Conservation (phyloP, 92 coral and sea anemone species). For the Siderastrea radians region DNA sequence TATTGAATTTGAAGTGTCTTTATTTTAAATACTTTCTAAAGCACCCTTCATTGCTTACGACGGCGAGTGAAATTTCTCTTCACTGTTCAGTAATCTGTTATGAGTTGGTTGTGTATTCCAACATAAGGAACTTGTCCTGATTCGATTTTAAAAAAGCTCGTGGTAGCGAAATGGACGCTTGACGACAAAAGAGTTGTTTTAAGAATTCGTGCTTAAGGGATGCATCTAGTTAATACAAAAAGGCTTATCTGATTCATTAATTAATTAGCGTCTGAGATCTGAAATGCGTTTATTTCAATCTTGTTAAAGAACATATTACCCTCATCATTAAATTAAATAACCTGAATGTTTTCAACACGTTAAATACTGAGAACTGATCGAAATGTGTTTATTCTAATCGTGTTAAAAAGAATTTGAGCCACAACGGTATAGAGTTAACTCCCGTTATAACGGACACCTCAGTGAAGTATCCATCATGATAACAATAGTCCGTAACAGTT, state of each 20-base stretch:
- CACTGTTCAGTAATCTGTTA: neutral
- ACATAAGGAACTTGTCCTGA: neutral
- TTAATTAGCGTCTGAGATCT: neutral
- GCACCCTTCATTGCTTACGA: neutral
- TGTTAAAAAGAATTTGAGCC: neutral
- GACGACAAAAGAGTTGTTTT: no score
- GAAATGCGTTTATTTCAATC: neutral
- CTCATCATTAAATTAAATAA: neutral
- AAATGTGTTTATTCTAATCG: slow-evolving; percentile 8
- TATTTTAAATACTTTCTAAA: neutral
- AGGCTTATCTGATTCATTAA: neutral
- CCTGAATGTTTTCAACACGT: neutral
- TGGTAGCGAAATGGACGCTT: no score
- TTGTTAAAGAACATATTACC: neutral
- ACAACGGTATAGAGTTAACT: no score
- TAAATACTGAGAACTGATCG: neutral
- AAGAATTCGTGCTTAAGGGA: neutral
- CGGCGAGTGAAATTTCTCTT: slow-evolving; percentile 5
- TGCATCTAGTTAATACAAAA: neutral
- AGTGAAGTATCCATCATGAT: no score
- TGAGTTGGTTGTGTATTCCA: neutral
- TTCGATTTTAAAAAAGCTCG: neutral
- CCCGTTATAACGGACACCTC: no score
- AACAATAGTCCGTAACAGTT: no score
- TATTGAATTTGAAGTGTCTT: neutral